Evolutionary conservation across 2,797 vertebrate species (phyloP).

Genomic region (Zenarchopterus dispar): DNA sequence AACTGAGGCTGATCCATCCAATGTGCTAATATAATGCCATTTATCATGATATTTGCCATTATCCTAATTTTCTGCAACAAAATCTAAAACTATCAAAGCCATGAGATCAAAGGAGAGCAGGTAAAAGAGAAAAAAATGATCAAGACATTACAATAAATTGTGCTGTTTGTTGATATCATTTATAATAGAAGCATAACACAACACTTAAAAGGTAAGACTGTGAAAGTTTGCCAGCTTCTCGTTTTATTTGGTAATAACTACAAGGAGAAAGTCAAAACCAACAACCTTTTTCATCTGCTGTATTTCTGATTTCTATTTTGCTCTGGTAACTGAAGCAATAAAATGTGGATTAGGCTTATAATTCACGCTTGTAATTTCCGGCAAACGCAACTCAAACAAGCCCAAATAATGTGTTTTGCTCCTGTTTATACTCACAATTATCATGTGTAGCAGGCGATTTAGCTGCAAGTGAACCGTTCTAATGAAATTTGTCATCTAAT

Average conservation of each 20-base stretch:
- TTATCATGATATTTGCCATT: constrained; percentile 18
- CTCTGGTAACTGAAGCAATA: too few species aligned
- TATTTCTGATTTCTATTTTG: too few species aligned
- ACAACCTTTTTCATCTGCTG: too few species aligned
- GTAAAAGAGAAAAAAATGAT: not conserved
- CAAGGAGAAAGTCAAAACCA: not conserved
- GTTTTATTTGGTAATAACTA: not conserved
- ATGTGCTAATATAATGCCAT: constrained; percentile 18
- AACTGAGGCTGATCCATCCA: constrained; percentile 33
- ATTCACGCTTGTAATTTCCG: not conserved
- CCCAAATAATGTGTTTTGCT: not conserved
- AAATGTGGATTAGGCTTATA: too few species aligned
- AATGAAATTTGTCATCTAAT: too few species aligned
- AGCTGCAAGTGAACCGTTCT: too few species aligned
- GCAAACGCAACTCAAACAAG: not conserved
- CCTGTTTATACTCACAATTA: too few species aligned
- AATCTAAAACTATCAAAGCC: constrained; percentile 27
- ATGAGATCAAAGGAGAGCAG: constrained; percentile 32
- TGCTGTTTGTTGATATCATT: constrained; percentile 13
- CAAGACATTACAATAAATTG: constrained; percentile 9
- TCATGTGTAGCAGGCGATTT: too few species aligned
- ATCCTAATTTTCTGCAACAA: constrained; percentile 13
- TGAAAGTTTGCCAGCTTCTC: not conserved
- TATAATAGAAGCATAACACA: not conserved
- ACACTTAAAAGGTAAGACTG: not conserved